Percentiles rank a stretch among this genome's conserved stretches.
phyloP scores from a whole-genome alignment of 1,140 invertebrate species.

The Magallana ariakensis region DNA sequence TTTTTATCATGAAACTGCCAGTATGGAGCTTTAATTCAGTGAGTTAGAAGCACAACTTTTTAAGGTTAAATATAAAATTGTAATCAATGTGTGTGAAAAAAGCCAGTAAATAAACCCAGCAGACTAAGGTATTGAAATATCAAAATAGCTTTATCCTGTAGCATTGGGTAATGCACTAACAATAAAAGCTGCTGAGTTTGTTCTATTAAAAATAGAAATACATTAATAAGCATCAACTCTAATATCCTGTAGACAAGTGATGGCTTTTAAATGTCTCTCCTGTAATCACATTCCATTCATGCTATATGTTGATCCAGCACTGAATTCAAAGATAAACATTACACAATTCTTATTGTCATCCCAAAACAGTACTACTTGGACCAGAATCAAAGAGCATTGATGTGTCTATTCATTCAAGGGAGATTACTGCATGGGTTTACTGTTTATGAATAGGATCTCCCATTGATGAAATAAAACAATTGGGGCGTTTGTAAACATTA shows the following conservation, averaged over 20 bases:
- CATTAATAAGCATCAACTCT: not conserved
- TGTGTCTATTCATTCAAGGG: not conserved
- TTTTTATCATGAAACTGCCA: too few relatives aligned
- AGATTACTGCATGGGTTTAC: not conserved
- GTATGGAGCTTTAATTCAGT: too few relatives aligned
- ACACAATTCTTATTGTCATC: slow-evolving; percentile 26
- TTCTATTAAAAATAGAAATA: too few relatives aligned
- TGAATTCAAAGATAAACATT: not conserved
- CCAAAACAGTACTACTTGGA: slow-evolving; percentile 8
- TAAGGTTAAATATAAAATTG: too few relatives aligned
- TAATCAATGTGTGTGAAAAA: too few relatives aligned
- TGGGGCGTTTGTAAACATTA: not conserved
- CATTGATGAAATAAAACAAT: slow-evolving; percentile 10
- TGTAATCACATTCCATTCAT: not conserved
- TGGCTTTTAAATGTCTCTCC: not conserved
- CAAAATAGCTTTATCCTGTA: too few relatives aligned
- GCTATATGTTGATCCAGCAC: slow-evolving; percentile 10
- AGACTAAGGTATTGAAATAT: too few relatives aligned
- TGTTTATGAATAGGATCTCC: slow-evolving; percentile 3
- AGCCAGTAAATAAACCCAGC: too few relatives aligned
- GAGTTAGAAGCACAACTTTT: too few relatives aligned
- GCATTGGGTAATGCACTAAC: too few relatives aligned
- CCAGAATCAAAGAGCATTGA: not conserved
- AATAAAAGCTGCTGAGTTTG: too few relatives aligned
- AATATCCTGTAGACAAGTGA: not conserved